Conservation (phyloP, 2,797 vertebrate species). For the Girardinus metallicus region DNA sequence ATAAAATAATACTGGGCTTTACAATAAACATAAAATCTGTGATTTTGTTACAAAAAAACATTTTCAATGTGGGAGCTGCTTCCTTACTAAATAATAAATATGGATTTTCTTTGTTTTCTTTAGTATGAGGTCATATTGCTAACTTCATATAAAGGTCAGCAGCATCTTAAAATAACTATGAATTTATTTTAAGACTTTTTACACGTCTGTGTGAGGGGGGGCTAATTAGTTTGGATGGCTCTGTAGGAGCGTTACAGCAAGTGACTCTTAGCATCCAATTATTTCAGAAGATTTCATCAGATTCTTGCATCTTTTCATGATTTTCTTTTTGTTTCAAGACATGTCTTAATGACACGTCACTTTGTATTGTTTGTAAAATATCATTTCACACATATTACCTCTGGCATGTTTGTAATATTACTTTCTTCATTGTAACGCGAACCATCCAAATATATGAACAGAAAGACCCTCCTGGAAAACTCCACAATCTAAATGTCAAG, state of each 20-base stretch:
- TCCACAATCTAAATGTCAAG: not conserved
- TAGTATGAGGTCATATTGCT: not conserved
- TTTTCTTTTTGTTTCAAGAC: not conserved
- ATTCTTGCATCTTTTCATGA: not conserved
- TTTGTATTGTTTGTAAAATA: constrained; percentile 1
- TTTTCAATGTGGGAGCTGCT: not conserved
- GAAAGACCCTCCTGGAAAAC: not conserved
- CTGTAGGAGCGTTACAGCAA: not conserved
- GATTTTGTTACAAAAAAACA: not conserved
- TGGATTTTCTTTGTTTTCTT: not conserved
- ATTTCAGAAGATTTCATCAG: constrained; percentile 6
- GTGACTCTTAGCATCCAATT: not conserved
- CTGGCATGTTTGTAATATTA: not conserved
- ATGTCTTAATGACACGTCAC: not conserved
- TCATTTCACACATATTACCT: no score
- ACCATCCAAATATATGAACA: not conserved
- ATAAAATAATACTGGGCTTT: not conserved
- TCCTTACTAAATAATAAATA: not conserved
- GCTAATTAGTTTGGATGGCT: not conserved
- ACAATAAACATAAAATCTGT: not conserved
- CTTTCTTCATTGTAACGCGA: not conserved
- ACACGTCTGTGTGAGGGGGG: not conserved
- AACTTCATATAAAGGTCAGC: no score
- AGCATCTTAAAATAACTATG: no score
- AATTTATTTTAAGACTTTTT: not conserved